phyloP scores from a whole-genome alignment of 2,797 vertebrate genomes.

The Botia almorhae region DNA sequence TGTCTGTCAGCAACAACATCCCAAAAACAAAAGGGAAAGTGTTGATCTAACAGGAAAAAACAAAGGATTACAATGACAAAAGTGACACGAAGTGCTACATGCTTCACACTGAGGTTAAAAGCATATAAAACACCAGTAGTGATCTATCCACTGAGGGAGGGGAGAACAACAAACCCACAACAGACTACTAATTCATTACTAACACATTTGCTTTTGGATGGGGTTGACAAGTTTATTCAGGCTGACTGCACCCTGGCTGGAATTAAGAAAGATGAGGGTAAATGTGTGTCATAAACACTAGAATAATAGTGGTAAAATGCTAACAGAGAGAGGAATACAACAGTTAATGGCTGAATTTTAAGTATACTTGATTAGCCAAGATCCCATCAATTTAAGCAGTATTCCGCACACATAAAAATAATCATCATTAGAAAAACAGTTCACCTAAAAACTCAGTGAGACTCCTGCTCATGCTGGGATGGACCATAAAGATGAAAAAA shows the following conservation, averaged over 20 bases:
- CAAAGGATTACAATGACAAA: too few species aligned
- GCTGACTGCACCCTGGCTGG: constrained; percentile 8
- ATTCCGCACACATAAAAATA: constrained; percentile 20
- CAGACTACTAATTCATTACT: constrained; percentile 22
- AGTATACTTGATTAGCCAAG: background rate
- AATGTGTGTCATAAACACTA: background rate
- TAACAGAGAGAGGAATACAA: background rate
- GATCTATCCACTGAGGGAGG: constrained; percentile 9
- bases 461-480: constrained; percentile 28
- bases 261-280: background rate
- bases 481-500: constrained; percentile 25
- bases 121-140: constrained; percentile 13
- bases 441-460: constrained; percentile 10
- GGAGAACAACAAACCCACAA: constrained; percentile 26
- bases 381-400: background rate
- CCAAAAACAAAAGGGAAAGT: background rate
- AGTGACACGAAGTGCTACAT: background rate
- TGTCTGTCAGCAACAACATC: too few species aligned
- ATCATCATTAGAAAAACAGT: constrained; percentile 19
- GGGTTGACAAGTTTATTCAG: constrained; percentile 7
- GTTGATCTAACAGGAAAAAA: background rate
- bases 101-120: background rate
- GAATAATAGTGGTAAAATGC: background rate
- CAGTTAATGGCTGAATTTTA: background rate
- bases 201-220: constrained; percentile 32